Base-by-base conservation (phyloP, 2,113 vertebrate genomes). In the Genyomyrus donnyi region DNA sequence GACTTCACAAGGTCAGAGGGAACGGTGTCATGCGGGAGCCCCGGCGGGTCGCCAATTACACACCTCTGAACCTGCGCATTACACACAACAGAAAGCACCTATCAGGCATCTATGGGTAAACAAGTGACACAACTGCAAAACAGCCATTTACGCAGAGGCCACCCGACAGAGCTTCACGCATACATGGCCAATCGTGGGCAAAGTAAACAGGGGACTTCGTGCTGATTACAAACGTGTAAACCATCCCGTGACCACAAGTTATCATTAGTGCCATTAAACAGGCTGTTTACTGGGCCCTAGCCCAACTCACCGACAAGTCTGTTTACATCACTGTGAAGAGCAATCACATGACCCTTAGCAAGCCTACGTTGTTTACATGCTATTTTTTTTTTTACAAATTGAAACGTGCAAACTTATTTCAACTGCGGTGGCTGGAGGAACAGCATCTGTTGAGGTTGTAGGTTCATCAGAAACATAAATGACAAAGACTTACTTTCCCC, bases 1-100 rank as follows among this genome's bases (percentile, higher is more conserved):
- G 96, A 97, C 85, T 96, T 96, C 92, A 93, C 91, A 24, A 94
- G 96, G 96, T 96, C 91, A 15, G 88, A 46, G 74, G 35, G n/a
- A 56, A 10, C 35, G 15, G 21, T 1, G 80, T 15, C 52, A 39
- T 1, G 24, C 1, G 2, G 10, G 10, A 86, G 6, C 17, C 0
- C 49, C 50, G 0, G 13, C 31, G 8, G 13, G 31, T 49, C 9
- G 17, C 39, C 39, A 10, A 42, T 88, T 88, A 88, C 19, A 19
- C 9, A 45, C 1, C 35, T 31, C 21, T 88, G 35, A 88, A 87
- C 21, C 49, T 53, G 49, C 8, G 5, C 85, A 87, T 87, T 87
- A 87, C 50, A 17, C 50, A 62, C 53, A 17, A 13, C 13, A 42
- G 2, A 62, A 88, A 88, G 4, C 52, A 66, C 24, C 52, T 58